Evolutionary conservation across 2,888 invertebrate species (phyloP).

Genomic region (Spisula solida): DNA sequence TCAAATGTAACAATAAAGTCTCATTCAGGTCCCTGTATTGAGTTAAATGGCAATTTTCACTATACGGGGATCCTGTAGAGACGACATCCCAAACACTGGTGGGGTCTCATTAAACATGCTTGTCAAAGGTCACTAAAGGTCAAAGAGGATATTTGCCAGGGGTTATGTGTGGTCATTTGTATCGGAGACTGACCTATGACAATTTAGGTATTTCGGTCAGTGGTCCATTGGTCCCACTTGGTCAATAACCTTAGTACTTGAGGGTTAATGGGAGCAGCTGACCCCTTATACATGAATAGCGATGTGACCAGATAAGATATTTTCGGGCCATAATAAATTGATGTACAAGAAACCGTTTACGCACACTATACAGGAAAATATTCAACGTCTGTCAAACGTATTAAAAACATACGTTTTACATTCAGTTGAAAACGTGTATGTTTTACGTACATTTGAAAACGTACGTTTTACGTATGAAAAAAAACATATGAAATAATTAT

Average conservation of each 20-base stretch:
- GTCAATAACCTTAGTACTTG: neutral
- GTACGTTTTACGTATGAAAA: too few relatives aligned
- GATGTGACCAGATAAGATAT: neutral
- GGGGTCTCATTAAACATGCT: neutral
- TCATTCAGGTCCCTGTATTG: neutral
- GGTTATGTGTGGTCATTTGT: neutral
- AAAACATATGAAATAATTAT: too few relatives aligned
- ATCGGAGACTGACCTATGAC: neutral
- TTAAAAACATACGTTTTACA: too few relatives aligned
- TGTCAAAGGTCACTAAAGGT: slow-evolving; percentile 16
- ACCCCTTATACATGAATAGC: neutral
- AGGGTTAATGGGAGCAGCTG: neutral
- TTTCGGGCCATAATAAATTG: too few relatives aligned
- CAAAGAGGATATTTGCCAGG: neutral
- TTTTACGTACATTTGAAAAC: too few relatives aligned
- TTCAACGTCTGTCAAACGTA: too few relatives aligned
- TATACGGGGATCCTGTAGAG: neutral
- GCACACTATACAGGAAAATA: too few relatives aligned
- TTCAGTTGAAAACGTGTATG: too few relatives aligned
- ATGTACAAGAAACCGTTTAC: too few relatives aligned
- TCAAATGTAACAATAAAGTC: neutral
- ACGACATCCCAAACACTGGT: neutral
- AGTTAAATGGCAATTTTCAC: neutral
- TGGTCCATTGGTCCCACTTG: neutral
- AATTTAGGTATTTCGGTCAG: neutral